Evolutionary conservation across 2,797 vertebrate genomes (phyloP).

Genomic region (Pterois miles): DNA sequence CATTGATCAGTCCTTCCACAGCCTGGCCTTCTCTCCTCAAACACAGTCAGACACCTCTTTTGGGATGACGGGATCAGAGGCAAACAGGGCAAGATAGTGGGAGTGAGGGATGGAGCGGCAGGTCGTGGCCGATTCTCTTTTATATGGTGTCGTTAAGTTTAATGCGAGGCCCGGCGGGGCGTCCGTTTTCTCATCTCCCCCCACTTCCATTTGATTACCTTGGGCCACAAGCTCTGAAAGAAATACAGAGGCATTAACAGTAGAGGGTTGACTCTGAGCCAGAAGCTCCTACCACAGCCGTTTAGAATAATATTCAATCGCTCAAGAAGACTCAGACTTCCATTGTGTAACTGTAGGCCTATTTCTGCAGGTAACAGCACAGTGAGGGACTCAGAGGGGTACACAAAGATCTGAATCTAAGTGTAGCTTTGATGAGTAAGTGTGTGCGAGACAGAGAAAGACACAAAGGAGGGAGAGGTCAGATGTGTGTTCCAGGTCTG

Average conservation of each 20-base stretch:
- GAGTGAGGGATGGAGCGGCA: conserved; percentile 30
- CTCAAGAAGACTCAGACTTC: conserved; percentile 46
- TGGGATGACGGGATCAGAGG: conserved; percentile 26
- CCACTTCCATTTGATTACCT: conserved; percentile 61
- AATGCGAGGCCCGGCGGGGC: conserved; percentile 58
- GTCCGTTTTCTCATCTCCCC: conserved; percentile 59
- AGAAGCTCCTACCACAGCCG: conserved; percentile 34
- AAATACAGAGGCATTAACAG: conserved; percentile 52
- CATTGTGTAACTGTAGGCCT: conserved; percentile 9
- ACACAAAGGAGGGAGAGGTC: conserved; percentile 64
- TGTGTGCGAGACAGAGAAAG: conserved; percentile 19
- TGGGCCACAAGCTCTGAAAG: conserved; percentile 45
- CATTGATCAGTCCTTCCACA: conserved; percentile 66
- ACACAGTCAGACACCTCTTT: conserved; percentile 40
- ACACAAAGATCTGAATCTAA: conserved; percentile 49
- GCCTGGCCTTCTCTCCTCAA: conserved; percentile 30
- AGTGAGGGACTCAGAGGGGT: conserved; percentile 13
- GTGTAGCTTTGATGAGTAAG: conserved; percentile 45
- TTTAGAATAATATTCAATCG: conserved; percentile 54
- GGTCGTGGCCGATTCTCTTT: conserved; percentile 53
- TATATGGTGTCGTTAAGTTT: conserved; percentile 70
- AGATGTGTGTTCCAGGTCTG: conserved; percentile 49
- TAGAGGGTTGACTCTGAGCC: conserved; percentile 39
- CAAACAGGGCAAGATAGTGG: conserved; percentile 22
- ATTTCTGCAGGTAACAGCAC: conserved; percentile 35